Base-by-base conservation (phyloP, 2,797 vertebrate genomes). In the Sebastes aleutianus region DNA sequence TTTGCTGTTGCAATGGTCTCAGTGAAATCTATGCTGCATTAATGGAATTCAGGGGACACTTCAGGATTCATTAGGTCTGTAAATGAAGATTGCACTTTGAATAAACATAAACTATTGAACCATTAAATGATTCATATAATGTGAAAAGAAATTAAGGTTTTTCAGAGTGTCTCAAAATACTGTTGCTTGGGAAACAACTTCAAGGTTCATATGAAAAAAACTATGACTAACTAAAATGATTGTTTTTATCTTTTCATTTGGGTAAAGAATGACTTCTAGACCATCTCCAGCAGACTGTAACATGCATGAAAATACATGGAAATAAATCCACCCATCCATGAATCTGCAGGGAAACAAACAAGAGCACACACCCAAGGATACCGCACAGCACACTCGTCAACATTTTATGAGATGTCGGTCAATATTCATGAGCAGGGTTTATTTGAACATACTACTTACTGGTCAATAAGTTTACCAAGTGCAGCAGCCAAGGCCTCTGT, bases 381-480 rank as follows among this genome's bases (percentile, higher is more conserved):
- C 56, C 58, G 73, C 71, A 27, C 43, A 31, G 70, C 80, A 79
- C 76, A 57, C 69, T 68, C 3, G 14, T 88, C 80, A 88, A 91
- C 89, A 91, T 88, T 87, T 86, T 74, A 88, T 84, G 67, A 70
- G 72, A 68, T 22, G 16, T 31, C 18, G 5, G 70, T 92, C 90
- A 88, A 92, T 91, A 93, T 90, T 89, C 81, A 88, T 87, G 85
- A 70, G 72, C 47, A 34, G 65, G 71, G 74, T 82, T 91, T 87
- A 92, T 92, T 77, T 91, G 73, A 92, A 88, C 81, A 79, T 68
- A 74, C 84, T 82, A 81, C 76, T 86, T 69, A 80, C 62, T 77
- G 85, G 77, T 93, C 91, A 90, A 91, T 92, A 92, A 29, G 87
- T 87, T 89, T 92, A 87, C 76, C 79, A 74, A 80, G 70, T 67